phyloP scores from a whole-genome alignment of 1,140 invertebrate genomes.

The Leptonema lineaticorne region DNA sequence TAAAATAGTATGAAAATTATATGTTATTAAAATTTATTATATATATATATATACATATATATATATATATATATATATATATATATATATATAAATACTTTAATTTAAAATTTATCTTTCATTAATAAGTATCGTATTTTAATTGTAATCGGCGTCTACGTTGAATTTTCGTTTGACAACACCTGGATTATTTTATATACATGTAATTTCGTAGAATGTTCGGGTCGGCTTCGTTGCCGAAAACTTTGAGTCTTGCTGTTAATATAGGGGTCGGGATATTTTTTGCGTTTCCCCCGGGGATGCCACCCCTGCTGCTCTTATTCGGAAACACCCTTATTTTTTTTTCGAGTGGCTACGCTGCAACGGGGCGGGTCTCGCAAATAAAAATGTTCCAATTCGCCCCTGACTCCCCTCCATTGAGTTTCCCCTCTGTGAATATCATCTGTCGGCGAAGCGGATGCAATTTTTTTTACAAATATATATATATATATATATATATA shows the following conservation, averaged over 20 bases:
- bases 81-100: no score
- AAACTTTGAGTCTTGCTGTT: constrained; percentile 41
- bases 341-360: constrained; percentile 21
- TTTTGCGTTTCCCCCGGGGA: constrained; percentile 36
- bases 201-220: constrained; percentile 36
- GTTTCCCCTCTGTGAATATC: not conserved
- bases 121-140: no score
- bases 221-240: constrained; percentile 28
- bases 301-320: constrained; percentile 24
- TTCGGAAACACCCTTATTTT: constrained; percentile 14
- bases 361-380: constrained; percentile 22
- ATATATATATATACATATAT: no score
- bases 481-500: no score
- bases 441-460: constrained; percentile 5
- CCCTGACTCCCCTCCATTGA: not conserved
- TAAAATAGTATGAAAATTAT: no score
- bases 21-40: no score
- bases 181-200: constrained; percentile 15
- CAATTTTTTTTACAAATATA: not conserved
- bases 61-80: no score
- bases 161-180: not conserved
- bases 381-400: constrained; percentile 37
- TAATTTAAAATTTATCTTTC: no score
- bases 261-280: constrained; percentile 38
- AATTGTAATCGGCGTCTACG: no score